Percentiles rank a stretch among this genome's conserved stretches.
Evolutionary conservation across 1,140 invertebrate genomes (phyloP).

Genomic region (Aricia agestis): DNA sequence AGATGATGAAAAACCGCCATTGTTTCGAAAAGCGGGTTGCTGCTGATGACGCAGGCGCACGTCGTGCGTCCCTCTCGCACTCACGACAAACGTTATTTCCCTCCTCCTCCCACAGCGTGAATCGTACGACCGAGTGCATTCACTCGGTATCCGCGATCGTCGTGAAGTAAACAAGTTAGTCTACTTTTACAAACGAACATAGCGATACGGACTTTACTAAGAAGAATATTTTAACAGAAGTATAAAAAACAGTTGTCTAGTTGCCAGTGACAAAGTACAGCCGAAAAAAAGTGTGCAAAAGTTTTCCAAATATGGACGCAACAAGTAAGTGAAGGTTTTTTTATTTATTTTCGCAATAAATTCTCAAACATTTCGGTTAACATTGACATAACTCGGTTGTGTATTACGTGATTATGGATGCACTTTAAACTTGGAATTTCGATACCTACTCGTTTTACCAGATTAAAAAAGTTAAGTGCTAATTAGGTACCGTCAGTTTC

Average conservation of each 20-base stretch:
- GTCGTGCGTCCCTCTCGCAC: slow-evolving; percentile 34
- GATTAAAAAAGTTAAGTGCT: too few species aligned
- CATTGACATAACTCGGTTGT: not conserved
- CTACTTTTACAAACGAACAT: slow-evolving; percentile 14
- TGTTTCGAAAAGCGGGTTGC: slow-evolving; percentile 37
- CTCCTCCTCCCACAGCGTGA: slow-evolving; percentile 43
- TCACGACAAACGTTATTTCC: slow-evolving; percentile 17
- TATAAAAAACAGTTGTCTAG: not conserved
- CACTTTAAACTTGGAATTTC: not conserved
- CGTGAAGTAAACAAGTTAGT: slow-evolving; percentile 42
- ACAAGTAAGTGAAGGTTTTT: slow-evolving; percentile 57
- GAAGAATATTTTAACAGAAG: not conserved
- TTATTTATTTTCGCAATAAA: not conserved
- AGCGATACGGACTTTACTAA: not conserved
- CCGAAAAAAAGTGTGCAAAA: slow-evolving; percentile 42
- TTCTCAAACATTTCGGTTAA: not conserved
- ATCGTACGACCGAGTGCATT: slow-evolving; percentile 58
- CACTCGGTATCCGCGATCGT: slow-evolving; percentile 43
- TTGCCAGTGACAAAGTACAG: not conserved
- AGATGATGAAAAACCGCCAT: slow-evolving; percentile 13
- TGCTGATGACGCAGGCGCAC: slow-evolving; percentile 39
- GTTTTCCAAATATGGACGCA: slow-evolving; percentile 62
- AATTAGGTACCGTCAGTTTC: not conserved
- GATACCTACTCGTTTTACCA: too few species aligned
- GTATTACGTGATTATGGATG: not conserved